Base-by-base conservation (phyloP, 1,140 invertebrate species). In the Trichogramma pretiosum region DNA sequence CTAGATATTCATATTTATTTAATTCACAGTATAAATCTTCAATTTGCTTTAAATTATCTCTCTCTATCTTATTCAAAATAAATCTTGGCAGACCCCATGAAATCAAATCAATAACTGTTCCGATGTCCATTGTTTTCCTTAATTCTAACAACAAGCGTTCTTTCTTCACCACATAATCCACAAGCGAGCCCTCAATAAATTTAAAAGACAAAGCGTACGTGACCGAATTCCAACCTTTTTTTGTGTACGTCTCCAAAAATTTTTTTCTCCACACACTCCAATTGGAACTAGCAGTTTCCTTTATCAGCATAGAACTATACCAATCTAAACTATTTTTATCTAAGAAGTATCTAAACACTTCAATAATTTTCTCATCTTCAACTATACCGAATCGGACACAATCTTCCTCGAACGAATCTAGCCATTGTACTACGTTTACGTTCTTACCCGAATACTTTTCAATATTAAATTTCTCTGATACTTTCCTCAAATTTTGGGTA, bases 151-250 rank as follows among this genome's bases (percentile, higher is more conserved):
- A 32, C 30, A 53, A 23, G 53, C 50, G 51, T 58, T 57, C 50
- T 56, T 54, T 53, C 47, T 39, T 50, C 41, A 54, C 19, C 21
- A 53, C 39, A 40, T 58, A 54, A 21, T 52, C 46, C 40, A 54
- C 14, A 36, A 59, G 46, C 32, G 56, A 46, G 22, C 46, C 44
- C 18, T 10, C 4, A 48, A 40, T 32, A 38, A 53, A 56, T 49
- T 46, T 53, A 38, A 36, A 59, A 11, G n/a, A 17, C 8, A 55
- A 23, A 14, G 52, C 57, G 19, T 59, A 54, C 18, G 3, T 54
- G 3, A 57, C 37, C 38, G 54, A 48, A 14, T 17, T 36, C 54
- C 57, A 61, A 17, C 56, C 50, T 55, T 57, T 56, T 33, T 60
- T 48, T 26, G 41, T 47, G 47, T 49, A 60, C 5, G 58, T 56